Percentiles rank a stretch among this genome's conserved stretches.
Conservation (phyloP, 1,140 invertebrate species). For the Cardiocondyla obscurior region DNA sequence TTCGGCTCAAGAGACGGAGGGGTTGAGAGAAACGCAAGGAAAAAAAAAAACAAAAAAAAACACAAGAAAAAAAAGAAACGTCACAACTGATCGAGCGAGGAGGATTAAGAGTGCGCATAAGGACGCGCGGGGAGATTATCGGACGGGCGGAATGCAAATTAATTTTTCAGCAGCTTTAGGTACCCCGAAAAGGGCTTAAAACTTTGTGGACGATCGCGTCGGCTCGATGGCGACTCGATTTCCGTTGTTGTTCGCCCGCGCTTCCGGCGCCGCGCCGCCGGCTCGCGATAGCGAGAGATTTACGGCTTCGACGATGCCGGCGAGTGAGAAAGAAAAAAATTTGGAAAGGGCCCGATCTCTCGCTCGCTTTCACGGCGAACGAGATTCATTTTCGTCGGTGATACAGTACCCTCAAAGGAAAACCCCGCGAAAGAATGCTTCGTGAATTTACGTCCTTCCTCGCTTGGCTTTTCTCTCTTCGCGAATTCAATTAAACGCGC, state of each 20-base stretch:
- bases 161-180: conserved; percentile 47
- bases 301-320: neutral
- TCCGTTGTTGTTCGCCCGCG: conserved; percentile 17
- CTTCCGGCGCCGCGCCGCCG: neutral
- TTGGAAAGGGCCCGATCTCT: neutral
- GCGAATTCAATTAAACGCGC: conserved; percentile 42
- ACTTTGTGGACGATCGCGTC: neutral
- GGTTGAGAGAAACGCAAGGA: neutral
- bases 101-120: neutral
- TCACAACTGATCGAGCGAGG: conserved; percentile 23
- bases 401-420: conserved; percentile 13
- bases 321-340: neutral
- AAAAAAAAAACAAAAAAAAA: too few species aligned
- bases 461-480: neutral
- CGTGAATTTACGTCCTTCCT: conserved; percentile 9
- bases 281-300: conserved; percentile 23
- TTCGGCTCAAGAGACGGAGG: conserved; percentile 27
- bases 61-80: neutral
- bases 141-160: conserved; percentile 46
- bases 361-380: neutral
- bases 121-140: conserved; percentile 18
- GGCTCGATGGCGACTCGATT: conserved; percentile 17
- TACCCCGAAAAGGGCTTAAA: conserved; percentile 31
- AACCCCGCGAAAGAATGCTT: neutral
- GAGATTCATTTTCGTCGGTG: conserved; percentile 4